A percentile compares a stretch with the other conserved stretches of the same genome.
Evolutionary conservation across 2,797 vertebrate species (phyloP).

Genomic region (Phrynocephalus forsythii): DNA sequence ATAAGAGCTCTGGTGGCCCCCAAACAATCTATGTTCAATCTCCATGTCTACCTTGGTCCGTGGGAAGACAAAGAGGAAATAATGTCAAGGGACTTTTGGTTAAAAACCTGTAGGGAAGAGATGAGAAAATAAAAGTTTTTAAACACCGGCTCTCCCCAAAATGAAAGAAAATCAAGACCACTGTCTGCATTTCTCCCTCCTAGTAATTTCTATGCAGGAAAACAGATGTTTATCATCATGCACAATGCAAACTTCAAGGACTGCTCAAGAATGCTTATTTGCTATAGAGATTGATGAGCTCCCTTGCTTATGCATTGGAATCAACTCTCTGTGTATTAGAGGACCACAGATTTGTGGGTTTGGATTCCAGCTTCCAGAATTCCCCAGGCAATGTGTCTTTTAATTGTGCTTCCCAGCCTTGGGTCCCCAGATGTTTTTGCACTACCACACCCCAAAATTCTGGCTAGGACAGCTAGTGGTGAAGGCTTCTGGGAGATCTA

Average conservation of each 20-base stretch:
- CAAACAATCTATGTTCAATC: constrained; percentile 12
- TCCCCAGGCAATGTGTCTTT: too few relatives aligned
- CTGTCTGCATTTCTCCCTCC: not conserved
- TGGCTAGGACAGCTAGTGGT: too few relatives aligned
- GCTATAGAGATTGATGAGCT: not conserved
- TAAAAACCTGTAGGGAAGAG: not conserved
- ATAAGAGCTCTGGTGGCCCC: not conserved
- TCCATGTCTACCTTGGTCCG: constrained; percentile 3
- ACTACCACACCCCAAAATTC: too few relatives aligned
- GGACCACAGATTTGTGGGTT: too few relatives aligned
- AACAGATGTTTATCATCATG: not conserved
- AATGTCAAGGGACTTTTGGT: not conserved
- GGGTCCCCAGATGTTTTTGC: too few relatives aligned
- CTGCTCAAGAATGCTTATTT: not conserved
- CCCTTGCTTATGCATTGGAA: too few relatives aligned
- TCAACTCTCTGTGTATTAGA: too few relatives aligned
- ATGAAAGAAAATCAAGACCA: not conserved
- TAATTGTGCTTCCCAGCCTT: too few relatives aligned
- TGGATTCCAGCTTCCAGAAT: too few relatives aligned
- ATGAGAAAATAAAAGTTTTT: too few relatives aligned
- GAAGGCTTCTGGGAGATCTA: too few relatives aligned
- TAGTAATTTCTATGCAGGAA: too few relatives aligned
- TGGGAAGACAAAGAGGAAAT: not conserved
- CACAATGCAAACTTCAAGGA: not conserved
- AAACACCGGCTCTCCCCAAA: not conserved